Conservation (phyloP, 2,113 vertebrate species). For the Urocynchramus pylzowi region DNA sequence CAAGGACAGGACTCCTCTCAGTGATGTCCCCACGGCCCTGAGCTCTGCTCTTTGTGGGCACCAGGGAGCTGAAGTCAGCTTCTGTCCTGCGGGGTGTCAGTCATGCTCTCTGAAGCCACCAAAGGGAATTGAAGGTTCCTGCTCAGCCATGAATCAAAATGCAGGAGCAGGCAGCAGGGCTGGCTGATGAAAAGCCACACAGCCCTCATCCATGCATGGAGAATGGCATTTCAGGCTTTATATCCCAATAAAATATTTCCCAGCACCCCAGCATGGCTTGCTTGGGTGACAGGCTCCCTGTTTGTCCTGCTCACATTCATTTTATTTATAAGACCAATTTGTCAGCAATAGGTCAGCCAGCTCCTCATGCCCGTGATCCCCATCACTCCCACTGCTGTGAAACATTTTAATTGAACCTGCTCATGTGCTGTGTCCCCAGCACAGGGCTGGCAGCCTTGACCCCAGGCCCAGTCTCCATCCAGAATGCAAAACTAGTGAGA, state of each 20-base stretch:
- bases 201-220: not conserved
- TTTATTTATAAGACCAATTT: constrained; percentile 31
- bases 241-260: constrained; percentile 27
- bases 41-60: not conserved
- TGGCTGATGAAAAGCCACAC: not conserved
- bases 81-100: not conserved
- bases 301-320: not conserved
- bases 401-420: not conserved
- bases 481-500: not conserved
- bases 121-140: not conserved
- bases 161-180: not conserved
- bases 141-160: not conserved
- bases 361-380: not conserved
- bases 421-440: not conserved
- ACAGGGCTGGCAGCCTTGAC: not conserved
- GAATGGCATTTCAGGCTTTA: constrained; percentile 27
- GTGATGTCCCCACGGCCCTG: not conserved
- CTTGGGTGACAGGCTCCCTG: not conserved
- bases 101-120: not conserved
- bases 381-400: not conserved
- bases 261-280: not conserved
- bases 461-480: not conserved
- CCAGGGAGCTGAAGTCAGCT: not conserved
- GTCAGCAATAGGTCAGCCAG: not conserved
- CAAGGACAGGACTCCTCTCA: not conserved